phyloP scores from a whole-genome alignment of 2,888 invertebrate species.

The Micoletzkya japonica region DNA sequence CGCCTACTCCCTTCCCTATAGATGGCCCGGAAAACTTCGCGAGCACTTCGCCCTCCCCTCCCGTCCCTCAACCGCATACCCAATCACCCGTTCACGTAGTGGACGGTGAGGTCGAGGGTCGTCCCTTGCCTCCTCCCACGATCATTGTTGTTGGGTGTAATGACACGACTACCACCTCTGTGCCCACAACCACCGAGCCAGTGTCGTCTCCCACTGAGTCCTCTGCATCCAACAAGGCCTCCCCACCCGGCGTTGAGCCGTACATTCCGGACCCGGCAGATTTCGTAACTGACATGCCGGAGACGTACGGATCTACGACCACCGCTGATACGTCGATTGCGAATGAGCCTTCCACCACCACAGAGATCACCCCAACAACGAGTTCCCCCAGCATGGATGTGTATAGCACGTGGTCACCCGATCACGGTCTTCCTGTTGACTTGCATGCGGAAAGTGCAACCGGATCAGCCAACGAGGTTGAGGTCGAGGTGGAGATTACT shows the following conservation, averaged over 20 bases:
- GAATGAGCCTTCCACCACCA: background rate
- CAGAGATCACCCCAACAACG: background rate
- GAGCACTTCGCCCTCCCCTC: slow-evolving; percentile 12
- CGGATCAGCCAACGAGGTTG: too few species aligned
- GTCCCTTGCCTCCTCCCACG: background rate
- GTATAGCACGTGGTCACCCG: too few species aligned
- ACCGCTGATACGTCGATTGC: background rate
- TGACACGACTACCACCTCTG: slow-evolving; percentile 5
- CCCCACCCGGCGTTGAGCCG: slow-evolving; percentile 22
- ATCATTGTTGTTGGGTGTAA: slow-evolving; percentile 16
- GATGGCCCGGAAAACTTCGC: slow-evolving; percentile 24
- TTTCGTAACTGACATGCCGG: slow-evolving; percentile 13
- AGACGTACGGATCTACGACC: slow-evolving; percentile 19
- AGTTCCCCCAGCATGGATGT: slow-evolving; percentile 1
- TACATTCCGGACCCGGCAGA: slow-evolving; percentile 9
- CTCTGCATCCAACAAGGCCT: background rate
- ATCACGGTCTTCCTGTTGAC: too few species aligned
- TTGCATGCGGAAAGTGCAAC: too few species aligned
- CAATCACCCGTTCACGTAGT: slow-evolving; percentile 2
- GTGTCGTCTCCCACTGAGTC: background rate
- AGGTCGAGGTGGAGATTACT: too few species aligned
- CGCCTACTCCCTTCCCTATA: slow-evolving; percentile 19
- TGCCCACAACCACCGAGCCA: background rate
- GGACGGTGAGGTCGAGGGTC: slow-evolving; percentile 8
- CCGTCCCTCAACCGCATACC: slow-evolving; percentile 2